Base-by-base conservation (phyloP, 1,140 invertebrate genomes). In the Heliothis virescens region DNA sequence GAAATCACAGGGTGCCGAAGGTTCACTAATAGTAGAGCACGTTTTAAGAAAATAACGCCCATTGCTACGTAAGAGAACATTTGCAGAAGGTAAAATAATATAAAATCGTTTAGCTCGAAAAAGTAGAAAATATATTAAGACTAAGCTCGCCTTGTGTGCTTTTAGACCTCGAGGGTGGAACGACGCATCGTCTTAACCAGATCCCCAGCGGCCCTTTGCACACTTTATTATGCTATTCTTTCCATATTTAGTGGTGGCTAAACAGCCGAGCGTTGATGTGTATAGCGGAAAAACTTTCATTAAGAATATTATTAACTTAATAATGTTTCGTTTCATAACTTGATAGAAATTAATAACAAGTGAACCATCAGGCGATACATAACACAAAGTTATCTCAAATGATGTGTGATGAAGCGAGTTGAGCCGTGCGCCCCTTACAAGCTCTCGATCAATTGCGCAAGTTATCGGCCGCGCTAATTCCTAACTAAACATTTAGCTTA, bases 401-500 rank as follows among this genome's bases (percentile, higher is more conserved):
- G 48, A 53, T 52, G 65, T 69, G 65, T n/a, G 65, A 69, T 69
- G 48, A 53, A 52, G 65, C 65, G 47, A 53, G 3, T 52, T 69
- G 26, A 69, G 21, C n/a, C 18, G 18, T 41, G 12, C 47, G 48
- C 13, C 65, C 41, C 18, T 29, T 15, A 15, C 48, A 12, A 26
- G 18, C 65, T 13, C 48, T 52, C 65, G 48, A 29, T 53, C 65
- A 69, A 69, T 69, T 71, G 29, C 67, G 48, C 67, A 29, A 53
- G 48, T 71, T 71, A 71, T 71, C 29, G 59, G 29, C 48, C 18
- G 48, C 65, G 21, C 21, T 71, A 71, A 71, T 71, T 26, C 48
- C 21, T 29, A 53, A 13, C 21, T 71, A 71, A 71, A 71, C 67
- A 71, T 71, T 71, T 52, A 71, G 13, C 67, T 48, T 71, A 71